These are phyloP conservation scores for Cryptoblepharus egeriae DNA, from an alignment of 2,797 vertebrate species.

Conservation along the genomic window DNA sequence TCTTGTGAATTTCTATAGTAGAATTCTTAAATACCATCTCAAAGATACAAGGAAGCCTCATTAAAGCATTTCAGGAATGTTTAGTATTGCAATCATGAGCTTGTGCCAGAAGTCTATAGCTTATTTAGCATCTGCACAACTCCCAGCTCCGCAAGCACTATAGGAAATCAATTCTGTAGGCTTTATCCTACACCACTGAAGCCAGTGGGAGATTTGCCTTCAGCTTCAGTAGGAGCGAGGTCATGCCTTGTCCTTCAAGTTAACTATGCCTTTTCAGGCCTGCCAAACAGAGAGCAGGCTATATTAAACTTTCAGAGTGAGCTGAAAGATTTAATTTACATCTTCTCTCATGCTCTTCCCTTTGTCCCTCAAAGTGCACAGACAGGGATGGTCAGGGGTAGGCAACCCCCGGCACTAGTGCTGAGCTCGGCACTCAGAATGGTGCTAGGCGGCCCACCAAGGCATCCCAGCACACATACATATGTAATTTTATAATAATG, in stretches of 20 bases:
- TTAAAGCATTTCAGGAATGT: background rate
- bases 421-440: too few species aligned
- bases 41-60: background rate
- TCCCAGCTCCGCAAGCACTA: background rate
- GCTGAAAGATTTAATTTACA: conserved; percentile 6
- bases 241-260: background rate
- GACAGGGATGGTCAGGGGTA: background rate
- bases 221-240: background rate
- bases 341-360: background rate
- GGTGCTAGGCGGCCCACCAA: too few species aligned
- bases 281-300: conserved; percentile 2
- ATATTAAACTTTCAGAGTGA: background rate
- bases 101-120: background rate
- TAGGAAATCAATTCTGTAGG: conserved; percentile 30
- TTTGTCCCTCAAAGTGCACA: background rate
- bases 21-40: background rate
- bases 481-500: too few species aligned
- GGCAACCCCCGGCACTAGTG: too few species aligned
- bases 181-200: background rate
- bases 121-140: background rate
- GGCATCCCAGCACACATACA: too few species aligned
- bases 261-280: conserved; percentile 1
- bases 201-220: background rate
- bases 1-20: background rate
- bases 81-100: conserved; percentile 32